phyloP scores from a whole-genome alignment of 1,140 invertebrate genomes.

The Delia radicum region DNA sequence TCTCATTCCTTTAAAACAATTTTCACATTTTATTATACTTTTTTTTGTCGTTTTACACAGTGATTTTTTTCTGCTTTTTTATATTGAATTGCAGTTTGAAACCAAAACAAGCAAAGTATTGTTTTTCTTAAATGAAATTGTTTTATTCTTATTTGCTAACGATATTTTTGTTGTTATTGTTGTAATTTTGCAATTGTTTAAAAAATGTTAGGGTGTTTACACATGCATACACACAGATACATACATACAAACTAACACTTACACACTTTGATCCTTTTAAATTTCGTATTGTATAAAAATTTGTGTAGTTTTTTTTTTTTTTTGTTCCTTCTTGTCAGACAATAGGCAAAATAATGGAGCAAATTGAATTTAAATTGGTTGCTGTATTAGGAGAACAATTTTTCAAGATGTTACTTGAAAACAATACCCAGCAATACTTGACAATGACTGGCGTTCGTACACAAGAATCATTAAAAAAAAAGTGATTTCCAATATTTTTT shows the following conservation, averaged over 20 bases:
- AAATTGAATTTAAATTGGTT: constrained; percentile 56
- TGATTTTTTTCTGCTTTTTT: neutral
- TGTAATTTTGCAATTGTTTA: constrained; percentile 19
- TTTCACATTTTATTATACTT: constrained; percentile 6
- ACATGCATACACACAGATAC: neutral
- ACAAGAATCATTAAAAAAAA: neutral
- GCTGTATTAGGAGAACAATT: neutral
- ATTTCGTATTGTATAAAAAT: neutral
- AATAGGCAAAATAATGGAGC: constrained; percentile 51
- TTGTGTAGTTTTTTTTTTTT: neutral
- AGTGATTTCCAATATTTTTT: neutral
- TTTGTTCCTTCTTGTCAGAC: constrained; percentile 27
- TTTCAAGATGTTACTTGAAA: neutral
- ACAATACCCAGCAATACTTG: neutral
- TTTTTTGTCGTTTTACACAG: neutral
- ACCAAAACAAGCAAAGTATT: neutral
- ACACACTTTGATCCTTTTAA: constrained; percentile 7
- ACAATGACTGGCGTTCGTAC: constrained; percentile 6
- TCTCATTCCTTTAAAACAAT: constrained; percentile 5
- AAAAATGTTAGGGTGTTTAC: neutral
- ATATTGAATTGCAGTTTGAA: constrained; percentile 10
- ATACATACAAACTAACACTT: neutral
- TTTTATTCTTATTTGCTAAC: neutral
- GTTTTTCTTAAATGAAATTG: neutral
- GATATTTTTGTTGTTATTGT: neutral